Base-by-base conservation (phyloP, 92 coral and sea anemone genomes). In the Micromussa lordhowensis region DNA sequence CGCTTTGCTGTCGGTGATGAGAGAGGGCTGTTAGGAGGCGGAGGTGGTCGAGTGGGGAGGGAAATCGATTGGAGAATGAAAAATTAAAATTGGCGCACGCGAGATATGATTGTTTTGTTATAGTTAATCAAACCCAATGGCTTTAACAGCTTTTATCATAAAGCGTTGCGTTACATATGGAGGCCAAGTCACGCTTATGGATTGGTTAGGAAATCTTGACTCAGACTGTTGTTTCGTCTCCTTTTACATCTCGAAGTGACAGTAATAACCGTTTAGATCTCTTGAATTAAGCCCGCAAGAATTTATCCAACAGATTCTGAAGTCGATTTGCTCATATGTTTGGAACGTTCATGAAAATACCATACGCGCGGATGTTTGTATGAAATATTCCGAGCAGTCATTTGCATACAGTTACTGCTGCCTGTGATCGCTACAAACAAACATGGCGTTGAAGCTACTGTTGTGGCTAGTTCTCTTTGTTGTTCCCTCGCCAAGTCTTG, bases 391-490 rank as follows among this genome's bases (percentile, higher is more conserved):
- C 59, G 77, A 82, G 61, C 0, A 10, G 76, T 85, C 54, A 86
- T 86, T 86, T 76, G 89, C 89, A 86, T 86, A 86, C 30, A 51
- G 74, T 73, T 48, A 55, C 22, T 51, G 86, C 53, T 58, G 51
- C 81, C n/a, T 57, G 19, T 57, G 44, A 36, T 76, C 71, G 28
- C 88, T 73, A 3, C 66, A 78, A 86, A 86, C 89, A 86, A 85
- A 86, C 83, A 86, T 86, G 89, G 89, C 89, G 89, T 64, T 61
- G 77, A 55, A n/a, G 24, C 61, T 3, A 82, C 34, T 86, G 59
- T 68, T 86, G 3, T 17, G 51, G 77, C 28, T 76, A 14, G 22
- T 77, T 77, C 22, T 66, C 38, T 51, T 86, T 28, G n/a, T 77
- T 40, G 66, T 34, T 86, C 89, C 77, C 49, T 77, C 61, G 44